A percentile compares a stretch with the other conserved stretches of the same genome.
Evolutionary conservation across 2,888 invertebrate genomes (phyloP).

Genomic region (Cheilosia urbana): DNA sequence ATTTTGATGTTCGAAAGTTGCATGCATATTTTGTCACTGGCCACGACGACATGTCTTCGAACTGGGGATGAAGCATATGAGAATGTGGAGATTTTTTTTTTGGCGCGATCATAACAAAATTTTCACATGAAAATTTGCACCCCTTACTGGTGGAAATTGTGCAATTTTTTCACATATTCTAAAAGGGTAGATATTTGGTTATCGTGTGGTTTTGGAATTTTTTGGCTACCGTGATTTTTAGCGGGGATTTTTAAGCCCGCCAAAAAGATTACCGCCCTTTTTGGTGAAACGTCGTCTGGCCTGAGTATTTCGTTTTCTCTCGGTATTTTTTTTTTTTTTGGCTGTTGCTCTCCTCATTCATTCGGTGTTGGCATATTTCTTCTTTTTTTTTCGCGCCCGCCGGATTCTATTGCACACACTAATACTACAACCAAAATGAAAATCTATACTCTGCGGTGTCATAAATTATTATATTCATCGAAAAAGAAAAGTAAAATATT

Average conservation of each 20-base stretch:
- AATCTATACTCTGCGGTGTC: slow-evolving; percentile 57
- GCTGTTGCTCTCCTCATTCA: slow-evolving; percentile 41
- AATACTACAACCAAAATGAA: slow-evolving; percentile 22
- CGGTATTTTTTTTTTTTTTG: slow-evolving; percentile 40
- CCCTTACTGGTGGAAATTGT: slow-evolving; percentile 41
- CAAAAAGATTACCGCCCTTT: slow-evolving; percentile 73
- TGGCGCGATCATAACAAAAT: slow-evolving; percentile 68
- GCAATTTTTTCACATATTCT: slow-evolving; percentile 28
- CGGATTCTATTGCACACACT: slow-evolving; percentile 63
- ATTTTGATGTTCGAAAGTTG: slow-evolving; percentile 77
- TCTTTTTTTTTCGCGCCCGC: slow-evolving; percentile 59
- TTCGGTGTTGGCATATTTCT: slow-evolving; percentile 28
- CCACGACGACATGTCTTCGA: slow-evolving; percentile 68
- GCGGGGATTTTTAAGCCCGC: slow-evolving; percentile 63
- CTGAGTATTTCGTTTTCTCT: slow-evolving; percentile 50
- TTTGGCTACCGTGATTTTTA: slow-evolving; percentile 38
- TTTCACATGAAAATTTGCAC: slow-evolving; percentile 63
- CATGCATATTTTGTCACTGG: slow-evolving; percentile 41
- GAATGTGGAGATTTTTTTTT: slow-evolving; percentile 55
- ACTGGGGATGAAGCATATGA: slow-evolving; percentile 63
- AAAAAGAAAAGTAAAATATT: slow-evolving; percentile 19
- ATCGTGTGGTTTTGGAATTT: slow-evolving; percentile 40
- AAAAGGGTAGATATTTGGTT: slow-evolving; percentile 38
- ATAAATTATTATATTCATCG: slow-evolving; percentile 40
- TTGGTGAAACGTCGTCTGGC: slow-evolving; percentile 31